phyloP scores from a whole-genome alignment of 2,797 vertebrate genomes.

The Gallinago nigripennis region DNA sequence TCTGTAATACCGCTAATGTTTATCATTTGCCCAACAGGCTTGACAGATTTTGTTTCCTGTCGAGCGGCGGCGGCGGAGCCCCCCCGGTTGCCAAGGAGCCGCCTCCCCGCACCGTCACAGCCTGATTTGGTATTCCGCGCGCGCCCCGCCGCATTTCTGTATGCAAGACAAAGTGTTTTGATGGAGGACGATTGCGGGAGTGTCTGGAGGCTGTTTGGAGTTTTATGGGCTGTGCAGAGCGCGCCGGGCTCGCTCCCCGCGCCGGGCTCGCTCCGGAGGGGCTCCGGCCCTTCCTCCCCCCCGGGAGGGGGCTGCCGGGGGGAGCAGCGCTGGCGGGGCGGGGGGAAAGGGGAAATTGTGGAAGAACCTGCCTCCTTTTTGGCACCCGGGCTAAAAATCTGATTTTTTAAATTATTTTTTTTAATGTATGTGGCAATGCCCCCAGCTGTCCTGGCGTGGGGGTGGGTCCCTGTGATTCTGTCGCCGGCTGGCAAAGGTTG shows the following conservation, averaged over 20 bases:
- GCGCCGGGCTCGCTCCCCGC: constrained; percentile 46
- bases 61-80: constrained; percentile 90
- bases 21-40: constrained; percentile 87
- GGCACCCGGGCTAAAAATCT: not conserved
- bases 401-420: not conserved
- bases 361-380: constrained; percentile 1
- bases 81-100: constrained; percentile 96
- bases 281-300: constrained; percentile 61
- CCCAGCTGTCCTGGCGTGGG: not conserved
- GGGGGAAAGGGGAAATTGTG: constrained; percentile 43
- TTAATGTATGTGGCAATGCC: not conserved
- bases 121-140: constrained; percentile 98
- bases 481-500: not conserved
- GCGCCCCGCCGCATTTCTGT: constrained; percentile 97
- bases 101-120: constrained; percentile 93
- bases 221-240: constrained; percentile 96
- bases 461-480: not conserved
- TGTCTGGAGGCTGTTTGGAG: constrained; percentile 98
- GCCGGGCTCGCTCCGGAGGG: not conserved
- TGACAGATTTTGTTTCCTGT: constrained; percentile 88
- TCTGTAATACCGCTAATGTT: constrained; percentile 81
- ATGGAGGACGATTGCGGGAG: constrained; percentile 98
- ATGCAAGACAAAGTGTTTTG: constrained; percentile 99
- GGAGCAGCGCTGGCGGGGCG: constrained; percentile 61
- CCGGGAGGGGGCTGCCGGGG: constrained; percentile 67